Evolutionary conservation across 2,888 invertebrate species (phyloP).

Genomic region (Rhagium mordax): DNA sequence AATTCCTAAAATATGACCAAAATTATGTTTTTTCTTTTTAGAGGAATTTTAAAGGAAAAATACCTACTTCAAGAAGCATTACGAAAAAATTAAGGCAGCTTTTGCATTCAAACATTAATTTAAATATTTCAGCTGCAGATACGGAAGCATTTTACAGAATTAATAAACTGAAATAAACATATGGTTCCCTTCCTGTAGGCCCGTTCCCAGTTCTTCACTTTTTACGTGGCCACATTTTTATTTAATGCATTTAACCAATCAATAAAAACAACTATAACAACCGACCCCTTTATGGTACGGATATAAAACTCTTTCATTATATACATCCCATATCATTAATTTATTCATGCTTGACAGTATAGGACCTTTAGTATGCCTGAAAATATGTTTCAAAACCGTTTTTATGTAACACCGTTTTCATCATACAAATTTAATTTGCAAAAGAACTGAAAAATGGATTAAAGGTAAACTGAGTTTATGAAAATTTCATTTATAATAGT

Average conservation of each 20-base stretch:
- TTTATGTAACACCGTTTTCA: neutral
- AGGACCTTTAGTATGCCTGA: neutral
- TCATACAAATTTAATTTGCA: neutral
- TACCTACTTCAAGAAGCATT: too few species aligned
- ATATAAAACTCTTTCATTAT: neutral
- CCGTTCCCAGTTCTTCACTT: constrained; percentile 19
- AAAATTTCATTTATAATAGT: neutral
- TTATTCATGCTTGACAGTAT: neutral
- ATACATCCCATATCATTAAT: constrained; percentile 10
- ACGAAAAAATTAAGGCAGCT: too few species aligned
- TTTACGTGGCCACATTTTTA: constrained; percentile 23
- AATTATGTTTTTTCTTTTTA: too few species aligned
- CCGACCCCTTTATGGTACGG: neutral
- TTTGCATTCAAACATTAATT: too few species aligned
- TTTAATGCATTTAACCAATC: constrained; percentile 11
- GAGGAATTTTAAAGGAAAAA: too few species aligned
- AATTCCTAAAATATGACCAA: too few species aligned
- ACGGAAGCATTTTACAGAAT: neutral
- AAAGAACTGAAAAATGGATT: neutral
- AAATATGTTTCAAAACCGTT: neutral
- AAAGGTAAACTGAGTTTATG: neutral
- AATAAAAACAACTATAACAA: constrained; percentile 14
- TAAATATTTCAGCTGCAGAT: too few species aligned
- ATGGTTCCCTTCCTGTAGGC: constrained; percentile 7
- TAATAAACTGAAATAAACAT: constrained; percentile 11